These are phyloP conservation scores for Andrena marginata DNA, from an alignment of 2,888 invertebrate species.

Conservation along the genomic window DNA sequence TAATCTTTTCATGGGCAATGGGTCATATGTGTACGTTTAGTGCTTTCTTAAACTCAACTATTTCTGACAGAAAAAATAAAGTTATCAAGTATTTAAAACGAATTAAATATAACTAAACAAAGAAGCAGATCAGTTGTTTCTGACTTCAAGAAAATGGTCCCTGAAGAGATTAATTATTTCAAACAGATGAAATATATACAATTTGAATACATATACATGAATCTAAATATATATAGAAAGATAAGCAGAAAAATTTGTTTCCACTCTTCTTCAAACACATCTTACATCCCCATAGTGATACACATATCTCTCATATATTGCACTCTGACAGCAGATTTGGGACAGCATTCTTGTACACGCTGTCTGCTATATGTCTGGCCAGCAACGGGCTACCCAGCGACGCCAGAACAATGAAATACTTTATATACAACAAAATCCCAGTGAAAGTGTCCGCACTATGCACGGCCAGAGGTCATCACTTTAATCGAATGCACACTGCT, in stretches of 20 bases:
- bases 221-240: neutral
- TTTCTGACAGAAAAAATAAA: too few species aligned
- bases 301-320: neutral
- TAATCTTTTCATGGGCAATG: too few species aligned
- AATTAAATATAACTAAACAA: too few species aligned
- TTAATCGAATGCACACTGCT: neutral
- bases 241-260: neutral
- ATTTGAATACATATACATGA: neutral
- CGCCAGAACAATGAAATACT: slow-evolving; percentile 10
- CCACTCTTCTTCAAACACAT: neutral
- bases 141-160: too few species aligned
- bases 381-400: slow-evolving; percentile 19
- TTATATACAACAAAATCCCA: neutral
- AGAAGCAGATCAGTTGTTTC: too few species aligned
- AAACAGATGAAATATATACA: neutral
- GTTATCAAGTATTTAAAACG: too few species aligned
- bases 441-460: neutral
- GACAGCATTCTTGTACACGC: neutral
- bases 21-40: too few species aligned
- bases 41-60: too few species aligned
- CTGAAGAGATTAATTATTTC: neutral
- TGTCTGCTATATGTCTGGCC: neutral
- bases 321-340: neutral
- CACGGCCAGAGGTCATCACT: neutral
- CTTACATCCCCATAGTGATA: neutral